These are phyloP conservation scores for Nomada ruficornis DNA, from an alignment of 2,888 invertebrate genomes.

Conservation along the genomic window DNA sequence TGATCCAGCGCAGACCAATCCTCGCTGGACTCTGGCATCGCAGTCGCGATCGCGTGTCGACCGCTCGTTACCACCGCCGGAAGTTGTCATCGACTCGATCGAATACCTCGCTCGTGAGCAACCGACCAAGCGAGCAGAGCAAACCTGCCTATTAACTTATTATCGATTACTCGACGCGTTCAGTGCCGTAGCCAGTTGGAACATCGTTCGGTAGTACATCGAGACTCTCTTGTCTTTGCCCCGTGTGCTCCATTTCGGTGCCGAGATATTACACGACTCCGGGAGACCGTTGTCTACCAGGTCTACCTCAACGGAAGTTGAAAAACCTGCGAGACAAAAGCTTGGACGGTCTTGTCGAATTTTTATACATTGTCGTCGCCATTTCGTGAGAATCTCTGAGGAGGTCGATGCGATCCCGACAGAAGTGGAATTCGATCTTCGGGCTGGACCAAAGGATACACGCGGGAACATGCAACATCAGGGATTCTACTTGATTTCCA, in stretches of 20 bases:
- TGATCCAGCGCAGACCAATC: conserved; percentile 2
- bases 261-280: background rate
- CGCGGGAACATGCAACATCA: conserved; percentile 77
- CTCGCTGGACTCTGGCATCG: conserved; percentile 50
- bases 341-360: conserved; percentile 23
- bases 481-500: conserved; percentile 77
- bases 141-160: conserved; percentile 71
- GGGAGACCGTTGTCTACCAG: background rate
- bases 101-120: conserved; percentile 60
- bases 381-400: conserved; percentile 47
- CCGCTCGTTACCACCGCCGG: conserved; percentile 65
- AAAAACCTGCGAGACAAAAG: conserved; percentile 29
- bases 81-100: conserved; percentile 67
- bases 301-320: conserved; percentile 9
- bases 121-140: conserved; percentile 58
- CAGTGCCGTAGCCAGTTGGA: conserved; percentile 42
- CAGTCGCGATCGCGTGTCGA: conserved; percentile 67
- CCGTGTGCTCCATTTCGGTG: background rate
- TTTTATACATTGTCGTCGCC: background rate
- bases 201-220: background rate
- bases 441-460: conserved; percentile 75
- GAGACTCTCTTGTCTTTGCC: background rate
- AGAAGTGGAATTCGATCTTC: conserved; percentile 52
- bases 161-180: conserved; percentile 70
- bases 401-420: conserved; percentile 52